Base-by-base conservation (phyloP, 2,113 vertebrate genomes). In the Piliocolobus tephrosceles region DNA sequence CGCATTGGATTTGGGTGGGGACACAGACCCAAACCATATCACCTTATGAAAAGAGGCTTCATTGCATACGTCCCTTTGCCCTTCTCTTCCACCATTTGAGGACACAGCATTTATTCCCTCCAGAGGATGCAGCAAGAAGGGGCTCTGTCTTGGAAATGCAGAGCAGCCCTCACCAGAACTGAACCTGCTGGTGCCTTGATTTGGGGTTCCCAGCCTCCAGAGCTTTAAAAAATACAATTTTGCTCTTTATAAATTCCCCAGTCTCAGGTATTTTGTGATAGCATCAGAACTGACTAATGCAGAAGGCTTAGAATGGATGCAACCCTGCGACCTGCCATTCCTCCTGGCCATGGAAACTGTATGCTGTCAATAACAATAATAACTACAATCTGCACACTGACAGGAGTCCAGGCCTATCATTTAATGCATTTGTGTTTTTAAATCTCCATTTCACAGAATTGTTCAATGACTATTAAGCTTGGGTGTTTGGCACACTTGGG, bases 321-420 rank as follows among this genome's bases (percentile, higher is more conserved):
- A 18, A 5, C 40, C 3, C 23, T 16, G 40, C 40, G 43, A 8
- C 13, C 25, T 78, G 27, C 27, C 14, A 2, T 12, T 43, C 23
- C 25, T 27, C 40, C 73, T 16, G 5, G 3, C 23, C 73, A 10
- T 0, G 27, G 7, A 47, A 68, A 4, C 27, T 4, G 1, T 8
- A 14, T 47, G 25, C 43, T 27, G 30, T 30, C 43, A 18, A 0
- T 32, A 9, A 32, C 43, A 18, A 17, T 9, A 78, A 9, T 32
- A 47, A 32, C 75, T 32, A 2, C 43, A 47, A 1, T 9, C 14
- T 32, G 43, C 43, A 47, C 27, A 12, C 5, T 32, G 25, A 17
- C 27, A 47, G 40, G 14, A 5, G 43, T 43, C 75, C 75, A 18
- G 73, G 27, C 27, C 75, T 47, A 10, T 47, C 75, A 10, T 16